These are phyloP conservation scores for Arizona elegans DNA, from an alignment of 2,113 vertebrate genomes.

Conservation along the genomic window DNA sequence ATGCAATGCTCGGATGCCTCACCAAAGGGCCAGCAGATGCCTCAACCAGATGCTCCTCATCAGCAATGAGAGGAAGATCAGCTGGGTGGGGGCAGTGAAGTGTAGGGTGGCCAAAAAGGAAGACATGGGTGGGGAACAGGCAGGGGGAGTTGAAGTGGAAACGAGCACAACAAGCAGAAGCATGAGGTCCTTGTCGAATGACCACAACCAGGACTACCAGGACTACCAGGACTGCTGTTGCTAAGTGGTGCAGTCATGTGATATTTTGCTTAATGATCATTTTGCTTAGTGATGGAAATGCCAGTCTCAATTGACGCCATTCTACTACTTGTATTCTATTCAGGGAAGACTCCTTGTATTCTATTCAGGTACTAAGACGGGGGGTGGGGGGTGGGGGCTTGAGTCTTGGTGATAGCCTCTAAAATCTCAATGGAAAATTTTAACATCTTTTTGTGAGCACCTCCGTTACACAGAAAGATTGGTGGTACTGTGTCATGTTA, in stretches of 20 bases:
- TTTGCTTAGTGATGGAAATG: not conserved
- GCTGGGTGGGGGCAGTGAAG: not conserved
- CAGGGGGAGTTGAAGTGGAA: not conserved
- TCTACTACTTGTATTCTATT: not conserved
- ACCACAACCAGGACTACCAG: not conserved
- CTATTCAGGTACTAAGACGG: not conserved
- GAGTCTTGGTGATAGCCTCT: not conserved
- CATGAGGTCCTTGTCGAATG: not conserved
- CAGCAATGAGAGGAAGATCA: not conserved
- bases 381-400: not conserved
- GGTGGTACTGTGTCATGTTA: not conserved
- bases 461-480: not conserved
- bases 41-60: not conserved
- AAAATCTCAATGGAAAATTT: not conserved
- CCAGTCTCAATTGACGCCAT: not conserved
- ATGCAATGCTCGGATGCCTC: not conserved
- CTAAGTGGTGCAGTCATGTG: not conserved
- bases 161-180: not conserved
- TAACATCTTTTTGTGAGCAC: not conserved
- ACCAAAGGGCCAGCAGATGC: not conserved
- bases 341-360: not conserved
- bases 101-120: not conserved
- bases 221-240: not conserved
- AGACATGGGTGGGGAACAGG: not conserved
- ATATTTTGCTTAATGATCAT: not conserved